A percentile compares a stretch with the other conserved stretches of the same genome.
Evolutionary conservation across 2,797 vertebrate genomes (phyloP).

Genomic region (Bufotes viridis): DNA sequence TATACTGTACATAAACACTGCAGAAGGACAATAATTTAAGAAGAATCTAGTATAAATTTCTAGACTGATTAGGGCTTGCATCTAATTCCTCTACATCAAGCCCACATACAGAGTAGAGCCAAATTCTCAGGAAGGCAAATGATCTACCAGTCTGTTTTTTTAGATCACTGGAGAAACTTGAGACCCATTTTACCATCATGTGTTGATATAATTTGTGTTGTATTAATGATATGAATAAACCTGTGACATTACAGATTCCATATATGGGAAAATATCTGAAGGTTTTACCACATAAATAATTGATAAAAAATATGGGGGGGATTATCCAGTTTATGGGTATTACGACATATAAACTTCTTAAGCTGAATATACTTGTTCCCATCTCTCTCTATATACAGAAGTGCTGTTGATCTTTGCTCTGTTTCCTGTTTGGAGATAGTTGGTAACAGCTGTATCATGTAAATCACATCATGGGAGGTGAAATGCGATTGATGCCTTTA

Average conservation of each 20-base stretch:
- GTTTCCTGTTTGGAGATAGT: conserved; percentile 31
- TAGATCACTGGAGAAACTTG: not conserved
- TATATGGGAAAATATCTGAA: not conserved
- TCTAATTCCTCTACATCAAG: not conserved
- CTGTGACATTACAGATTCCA: not conserved
- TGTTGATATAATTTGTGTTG: not conserved
- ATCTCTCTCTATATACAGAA: not conserved
- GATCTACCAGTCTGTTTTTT: not conserved
- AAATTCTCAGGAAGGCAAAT: not conserved
- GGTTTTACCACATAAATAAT: not conserved
- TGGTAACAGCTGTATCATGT: conserved; percentile 41
- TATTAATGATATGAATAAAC: not conserved
- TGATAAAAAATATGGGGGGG: not conserved
- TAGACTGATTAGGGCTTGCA: not conserved
- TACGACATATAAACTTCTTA: not conserved
- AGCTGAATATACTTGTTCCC: not conserved
- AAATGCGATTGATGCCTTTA: conserved; percentile 6
- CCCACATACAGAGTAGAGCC: not conserved
- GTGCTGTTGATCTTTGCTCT: not conserved
- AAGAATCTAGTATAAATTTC: not conserved
- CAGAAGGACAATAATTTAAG: no score
- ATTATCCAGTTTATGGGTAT: not conserved
- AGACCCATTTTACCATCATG: not conserved
- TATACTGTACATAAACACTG: no score
- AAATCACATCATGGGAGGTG: not conserved